Evolutionary conservation across 2,888 invertebrate genomes (phyloP), one percentile per base, ranked within the genome.

Genomic region (Drosophila infuscata): DNA sequence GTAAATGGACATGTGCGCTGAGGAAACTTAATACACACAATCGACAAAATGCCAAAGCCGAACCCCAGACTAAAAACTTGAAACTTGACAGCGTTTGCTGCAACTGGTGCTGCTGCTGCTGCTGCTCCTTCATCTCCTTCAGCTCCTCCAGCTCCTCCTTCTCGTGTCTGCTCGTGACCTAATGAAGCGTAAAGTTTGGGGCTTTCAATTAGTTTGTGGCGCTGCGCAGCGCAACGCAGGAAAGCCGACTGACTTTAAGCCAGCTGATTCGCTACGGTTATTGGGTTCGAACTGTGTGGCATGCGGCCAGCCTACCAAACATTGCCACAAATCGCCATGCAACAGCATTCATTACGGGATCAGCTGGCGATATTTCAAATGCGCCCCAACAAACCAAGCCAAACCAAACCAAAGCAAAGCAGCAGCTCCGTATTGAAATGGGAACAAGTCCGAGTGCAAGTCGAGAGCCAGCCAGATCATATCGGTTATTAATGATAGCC

Each of bases 401-500:
- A 20, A 29, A 35, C 20, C 12, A 33, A 48, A 15, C 1, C 20
- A 29, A 25, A 15, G 49, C 57, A 64, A 46, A 25, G 38, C 43
- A 41, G 60, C 54, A 52, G 17, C 20, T 67, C 62, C 48, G 56
- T 67, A 57, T 60, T 61, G 75, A 69, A 74, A 69, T 65, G 78
- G 77, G 71, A 84, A 84, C 83, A 74, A 68, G 82, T 78, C 82
- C 71, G 46, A 80, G 73, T 56, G 29, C 56, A 25, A 36, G 25
- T 54, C 25, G 58, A 56, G 60, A 32, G 64, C 29, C 38, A 52
- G 77, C 77, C 77, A 88, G 91, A 91, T 90, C 90, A 91, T 91
- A 91, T 91, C 91, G 89, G 86, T 91, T 91, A 91, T 91, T 91
- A 91, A 91, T 91, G 91, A 91, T 85, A 89, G 84, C 88, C 80